These are phyloP conservation scores for Crocuta crocuta DNA, from an alignment of 2,113 vertebrate species.

Conservation along the genomic window DNA sequence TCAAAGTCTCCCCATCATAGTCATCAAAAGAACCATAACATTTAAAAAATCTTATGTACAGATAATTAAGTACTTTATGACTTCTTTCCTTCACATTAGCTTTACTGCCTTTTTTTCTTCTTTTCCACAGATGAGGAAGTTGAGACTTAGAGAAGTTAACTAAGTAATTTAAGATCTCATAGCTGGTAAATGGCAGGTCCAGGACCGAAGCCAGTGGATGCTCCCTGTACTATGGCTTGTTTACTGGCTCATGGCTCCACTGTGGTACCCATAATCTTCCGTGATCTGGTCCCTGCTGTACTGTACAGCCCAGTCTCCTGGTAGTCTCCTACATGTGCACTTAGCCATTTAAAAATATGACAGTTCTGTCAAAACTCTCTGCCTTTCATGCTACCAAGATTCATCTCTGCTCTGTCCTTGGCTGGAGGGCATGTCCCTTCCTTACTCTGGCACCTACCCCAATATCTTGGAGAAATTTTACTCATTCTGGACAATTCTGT, in stretches of 20 bases:
- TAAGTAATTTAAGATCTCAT: not conserved
- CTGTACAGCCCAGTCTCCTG: not conserved
- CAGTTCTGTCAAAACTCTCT: not conserved
- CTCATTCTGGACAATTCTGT: not conserved
- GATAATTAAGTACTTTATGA: not conserved
- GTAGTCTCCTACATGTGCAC: not conserved
- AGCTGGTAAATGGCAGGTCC: not conserved
- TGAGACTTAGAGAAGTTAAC: not conserved
- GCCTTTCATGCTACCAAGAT: not conserved
- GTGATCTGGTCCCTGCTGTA: not conserved
- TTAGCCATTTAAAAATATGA: not conserved
- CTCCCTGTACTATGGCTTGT: not conserved
- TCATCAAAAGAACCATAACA: not conserved
- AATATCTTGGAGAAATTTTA: not conserved
- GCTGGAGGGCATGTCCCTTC: not conserved
- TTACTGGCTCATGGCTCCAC: not conserved
- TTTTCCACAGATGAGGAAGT: not conserved
- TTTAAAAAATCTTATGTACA: not conserved
- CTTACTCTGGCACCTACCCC: not conserved
- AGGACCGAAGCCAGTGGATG: not conserved
- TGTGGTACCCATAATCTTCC: not conserved
- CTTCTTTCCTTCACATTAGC: not conserved
- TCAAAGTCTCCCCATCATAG: not conserved
- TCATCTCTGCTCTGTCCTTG: not conserved
- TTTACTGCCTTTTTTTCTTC: not conserved